Base-by-base conservation (phyloP, 1,140 invertebrate genomes). In the Trachymyrmex cornetzi region DNA sequence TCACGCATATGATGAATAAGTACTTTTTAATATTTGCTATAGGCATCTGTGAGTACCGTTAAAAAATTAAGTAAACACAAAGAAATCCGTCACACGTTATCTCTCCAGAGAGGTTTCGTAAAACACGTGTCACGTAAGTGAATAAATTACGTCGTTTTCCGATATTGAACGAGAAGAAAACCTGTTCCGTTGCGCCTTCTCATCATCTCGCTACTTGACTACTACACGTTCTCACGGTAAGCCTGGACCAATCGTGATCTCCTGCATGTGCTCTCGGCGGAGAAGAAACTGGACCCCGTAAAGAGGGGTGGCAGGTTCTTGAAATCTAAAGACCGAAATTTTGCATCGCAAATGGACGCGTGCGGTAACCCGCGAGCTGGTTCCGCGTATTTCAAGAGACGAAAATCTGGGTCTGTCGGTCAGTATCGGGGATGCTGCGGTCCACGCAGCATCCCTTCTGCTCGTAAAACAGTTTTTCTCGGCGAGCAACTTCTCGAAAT, bases 351-450 rank as follows among this genome's bases (percentile, higher is more conserved):
- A 91, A 92, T 90, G 2, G 77, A 34, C 34, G 38, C 61, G 69
- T 77, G 64, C 69, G 85, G 90, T 74, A 61, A 87, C 53, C 63
- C 66, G 71, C 85, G 90, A 93, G 94, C 92, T 92, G 91, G 93
- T 94, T 93, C 64, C 55, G 80, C 82, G 87, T 89, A 89, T 91
- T 93, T 90, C 90, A 87, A 89, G 88, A 86, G 87, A 75, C 75
- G 80, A 82, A 90, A 91, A 91, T 91, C 80, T 87, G 50, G 85
- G 86, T 91, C 69, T 90, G 87, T 87, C 69, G 77, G 88, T 94
- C 94, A 95, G 94, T 95, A 72, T 87, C 74, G 86, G 87, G 90
- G 93, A 94, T 93, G 94, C 94, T 92, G 92, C 88, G 88, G 63
- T 85, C 85, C 88, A 79, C 81, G 91, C 80, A 93, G 92, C 93